Conservation (phyloP, 2,797 vertebrate genomes). For the Lepilemur septentrionalis region DNA sequence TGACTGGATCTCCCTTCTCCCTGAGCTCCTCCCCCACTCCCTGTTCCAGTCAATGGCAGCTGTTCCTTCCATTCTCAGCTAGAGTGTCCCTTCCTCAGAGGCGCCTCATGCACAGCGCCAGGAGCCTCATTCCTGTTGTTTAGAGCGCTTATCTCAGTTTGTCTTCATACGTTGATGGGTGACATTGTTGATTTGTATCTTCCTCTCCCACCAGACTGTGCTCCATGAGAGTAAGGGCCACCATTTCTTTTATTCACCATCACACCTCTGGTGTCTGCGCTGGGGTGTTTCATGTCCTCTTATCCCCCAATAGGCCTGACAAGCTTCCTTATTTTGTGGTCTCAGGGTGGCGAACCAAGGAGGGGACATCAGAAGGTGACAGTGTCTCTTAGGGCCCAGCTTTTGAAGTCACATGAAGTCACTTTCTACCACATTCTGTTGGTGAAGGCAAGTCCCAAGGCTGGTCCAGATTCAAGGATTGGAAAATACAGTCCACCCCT, state of each 20-base stretch:
- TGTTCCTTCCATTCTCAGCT: neutral
- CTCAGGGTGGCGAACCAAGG: neutral
- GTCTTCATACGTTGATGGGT: neutral
- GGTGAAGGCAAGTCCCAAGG: neutral
- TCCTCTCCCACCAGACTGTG: neutral
- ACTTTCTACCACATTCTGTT: neutral
- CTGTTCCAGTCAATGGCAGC: neutral
- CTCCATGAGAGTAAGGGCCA: neutral
- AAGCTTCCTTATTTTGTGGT: neutral
- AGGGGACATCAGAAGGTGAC: neutral
- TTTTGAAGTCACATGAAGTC: neutral
- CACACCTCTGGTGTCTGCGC: neutral
- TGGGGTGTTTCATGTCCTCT: neutral
- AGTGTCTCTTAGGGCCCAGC: neutral
- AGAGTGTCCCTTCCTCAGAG: neutral
- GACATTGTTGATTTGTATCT: neutral
- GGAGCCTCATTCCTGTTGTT: neutral
- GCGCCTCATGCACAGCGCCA: neutral
- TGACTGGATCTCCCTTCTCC: neutral
- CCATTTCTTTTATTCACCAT: neutral
- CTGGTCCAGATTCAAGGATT: neutral
- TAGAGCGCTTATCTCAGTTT: neutral
- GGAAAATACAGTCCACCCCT: neutral
- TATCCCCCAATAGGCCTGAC: neutral
- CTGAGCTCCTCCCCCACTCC: no score